Percentiles rank a stretch among this genome's conserved stretches.
Evolutionary conservation across 2,888 invertebrate species (phyloP).

Genomic region (Malacosoma neustria): DNA sequence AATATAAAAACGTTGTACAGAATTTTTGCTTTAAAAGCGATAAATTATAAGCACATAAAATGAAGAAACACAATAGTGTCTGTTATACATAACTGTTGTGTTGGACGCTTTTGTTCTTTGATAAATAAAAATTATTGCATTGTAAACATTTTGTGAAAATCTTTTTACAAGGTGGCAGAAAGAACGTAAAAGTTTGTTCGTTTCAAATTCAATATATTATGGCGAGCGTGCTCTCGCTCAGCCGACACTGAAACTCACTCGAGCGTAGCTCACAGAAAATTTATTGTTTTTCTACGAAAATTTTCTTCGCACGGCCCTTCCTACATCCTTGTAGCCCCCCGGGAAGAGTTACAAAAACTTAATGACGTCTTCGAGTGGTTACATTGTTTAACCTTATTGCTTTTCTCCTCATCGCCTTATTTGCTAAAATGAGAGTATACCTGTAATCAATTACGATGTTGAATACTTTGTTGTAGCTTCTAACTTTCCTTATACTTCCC

Average conservation of each 20-base stretch:
- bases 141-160: constrained; percentile 66
- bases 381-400: constrained; percentile 31
- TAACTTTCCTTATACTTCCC: too few species aligned
- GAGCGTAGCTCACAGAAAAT: constrained; percentile 69
- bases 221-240: constrained; percentile 70
- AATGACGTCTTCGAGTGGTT: constrained; percentile 42
- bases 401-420: constrained; percentile 12
- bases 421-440: constrained; percentile 3
- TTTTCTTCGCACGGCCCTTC: constrained; percentile 56
- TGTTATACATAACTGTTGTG: background rate
- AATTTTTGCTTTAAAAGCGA: too few species aligned
- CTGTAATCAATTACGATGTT: too few species aligned
- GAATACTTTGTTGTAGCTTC: too few species aligned
- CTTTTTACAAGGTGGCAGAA: constrained; percentile 61
- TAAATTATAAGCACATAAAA: background rate
- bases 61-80: background rate
- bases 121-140: constrained; percentile 56
- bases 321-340: constrained; percentile 44
- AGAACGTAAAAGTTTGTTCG: constrained; percentile 71
- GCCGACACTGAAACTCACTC: constrained; percentile 73
- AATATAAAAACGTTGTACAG: too few species aligned
- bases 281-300: constrained; percentile 75
- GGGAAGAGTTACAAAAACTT: constrained; percentile 50
- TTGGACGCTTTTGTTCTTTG: constrained; percentile 23
- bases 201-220: constrained; percentile 75